phyloP scores from a whole-genome alignment of 2,797 vertebrate genomes.

The Onychomys arenicola region DNA sequence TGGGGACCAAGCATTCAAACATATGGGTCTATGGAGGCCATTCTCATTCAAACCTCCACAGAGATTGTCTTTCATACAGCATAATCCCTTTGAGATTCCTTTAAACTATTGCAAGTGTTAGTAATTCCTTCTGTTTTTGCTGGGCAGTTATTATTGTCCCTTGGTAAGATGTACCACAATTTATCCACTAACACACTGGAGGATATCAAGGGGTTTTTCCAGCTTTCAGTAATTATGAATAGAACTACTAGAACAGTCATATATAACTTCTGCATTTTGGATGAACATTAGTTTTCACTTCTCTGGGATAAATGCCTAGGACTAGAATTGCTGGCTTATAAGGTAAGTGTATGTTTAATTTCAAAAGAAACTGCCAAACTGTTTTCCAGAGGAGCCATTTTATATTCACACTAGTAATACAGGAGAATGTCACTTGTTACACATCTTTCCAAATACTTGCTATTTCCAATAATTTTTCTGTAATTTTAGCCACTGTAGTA shows the following conservation, averaged over 20 bases:
- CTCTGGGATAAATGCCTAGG: slow-evolving; percentile 19
- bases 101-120: neutral
- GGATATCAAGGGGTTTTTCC: neutral
- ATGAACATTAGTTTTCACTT: slow-evolving; percentile 53
- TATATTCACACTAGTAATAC: neutral
- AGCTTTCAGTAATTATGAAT: neutral
- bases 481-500: slow-evolving; percentile 33
- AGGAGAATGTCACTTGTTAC: neutral
- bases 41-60: neutral
- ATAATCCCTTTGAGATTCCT: slow-evolving; percentile 28
- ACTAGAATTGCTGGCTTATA: neutral
- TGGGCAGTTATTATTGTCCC: neutral
- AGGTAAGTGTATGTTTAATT: neutral
- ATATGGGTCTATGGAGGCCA: neutral
- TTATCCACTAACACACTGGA: slow-evolving; percentile 22
- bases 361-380: slow-evolving; percentile 8
- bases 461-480: neutral
- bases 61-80: slow-evolving; percentile 8
- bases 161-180: neutral
- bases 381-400: slow-evolving; percentile 26
- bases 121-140: neutral
- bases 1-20: neutral
- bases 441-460: neutral
- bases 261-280: neutral
- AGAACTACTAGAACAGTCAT: slow-evolving; percentile 1